Evolutionary conservation across 2,113 vertebrate species (phyloP).

Genomic region (Condylura cristata): DNA sequence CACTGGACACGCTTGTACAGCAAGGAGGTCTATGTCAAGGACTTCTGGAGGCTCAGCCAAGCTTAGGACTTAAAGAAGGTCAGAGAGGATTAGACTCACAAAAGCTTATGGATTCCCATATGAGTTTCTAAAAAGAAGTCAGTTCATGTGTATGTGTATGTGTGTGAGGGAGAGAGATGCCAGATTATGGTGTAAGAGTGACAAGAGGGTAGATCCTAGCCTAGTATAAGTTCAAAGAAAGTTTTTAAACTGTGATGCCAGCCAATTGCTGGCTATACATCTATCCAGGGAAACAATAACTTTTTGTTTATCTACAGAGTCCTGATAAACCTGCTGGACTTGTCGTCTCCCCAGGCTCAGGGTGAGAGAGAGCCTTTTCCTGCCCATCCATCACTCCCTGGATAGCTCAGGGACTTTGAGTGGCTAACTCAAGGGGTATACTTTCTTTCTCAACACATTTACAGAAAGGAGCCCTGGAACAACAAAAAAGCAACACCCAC

Average conservation of each 20-base stretch:
- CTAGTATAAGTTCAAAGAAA: background rate
- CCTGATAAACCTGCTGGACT: background rate
- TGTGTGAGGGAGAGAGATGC: background rate
- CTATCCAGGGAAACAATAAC: constrained; percentile 22
- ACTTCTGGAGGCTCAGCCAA: background rate
- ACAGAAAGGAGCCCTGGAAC: background rate
- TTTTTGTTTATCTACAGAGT: background rate
- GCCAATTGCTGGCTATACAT: background rate
- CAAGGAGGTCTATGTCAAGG: background rate
- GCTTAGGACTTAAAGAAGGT: background rate
- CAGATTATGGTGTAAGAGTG: background rate
- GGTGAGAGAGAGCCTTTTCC: background rate
- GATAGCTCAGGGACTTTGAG: background rate
- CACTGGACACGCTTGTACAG: background rate
- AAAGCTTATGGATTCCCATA: background rate
- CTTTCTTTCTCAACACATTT: background rate
- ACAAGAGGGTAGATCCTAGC: background rate
- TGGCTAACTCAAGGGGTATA: constrained; percentile 28
- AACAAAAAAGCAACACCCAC: background rate
- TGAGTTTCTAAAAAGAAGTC: constrained; percentile 8
- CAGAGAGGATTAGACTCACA: background rate
- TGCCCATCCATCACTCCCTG: background rate
- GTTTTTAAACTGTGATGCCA: background rate
- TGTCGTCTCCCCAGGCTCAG: background rate
- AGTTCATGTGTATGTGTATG: background rate